These are phyloP conservation scores for Trinorchestia longiramus DNA, from an alignment of 1,140 invertebrate genomes.

Conservation along the genomic window DNA sequence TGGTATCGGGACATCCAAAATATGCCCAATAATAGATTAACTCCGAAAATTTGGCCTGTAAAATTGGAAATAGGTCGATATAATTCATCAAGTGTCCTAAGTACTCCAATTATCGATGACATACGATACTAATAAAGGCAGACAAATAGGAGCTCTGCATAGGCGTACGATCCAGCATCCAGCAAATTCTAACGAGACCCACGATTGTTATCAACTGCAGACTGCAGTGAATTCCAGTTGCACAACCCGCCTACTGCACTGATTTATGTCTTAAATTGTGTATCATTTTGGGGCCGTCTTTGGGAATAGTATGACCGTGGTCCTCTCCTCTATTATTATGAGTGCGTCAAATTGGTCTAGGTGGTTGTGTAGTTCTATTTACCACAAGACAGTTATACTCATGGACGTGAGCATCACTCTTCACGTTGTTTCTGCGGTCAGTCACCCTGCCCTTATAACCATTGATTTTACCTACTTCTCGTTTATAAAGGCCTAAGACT, in stretches of 20 bases:
- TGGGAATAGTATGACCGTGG: background rate
- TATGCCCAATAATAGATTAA: background rate
- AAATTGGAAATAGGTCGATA: background rate
- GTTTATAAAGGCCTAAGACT: background rate
- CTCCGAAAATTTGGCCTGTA: background rate
- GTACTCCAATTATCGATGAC: background rate
- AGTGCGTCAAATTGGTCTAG: background rate
- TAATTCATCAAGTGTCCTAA: background rate
- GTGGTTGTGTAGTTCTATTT: background rate
- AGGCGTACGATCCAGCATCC: background rate
- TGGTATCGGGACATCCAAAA: background rate
- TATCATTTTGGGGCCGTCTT: background rate
- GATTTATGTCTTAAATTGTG: background rate
- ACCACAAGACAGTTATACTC: background rate
- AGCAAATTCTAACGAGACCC: background rate
- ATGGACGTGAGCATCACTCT: background rate
- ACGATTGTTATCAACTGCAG: background rate
- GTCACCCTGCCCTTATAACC: background rate
- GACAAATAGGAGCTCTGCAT: background rate
- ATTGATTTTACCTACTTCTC: background rate
- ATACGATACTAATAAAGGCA: background rate
- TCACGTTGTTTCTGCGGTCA: background rate
- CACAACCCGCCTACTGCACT: background rate
- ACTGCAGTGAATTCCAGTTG: background rate
- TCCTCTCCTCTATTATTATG: background rate